These are phyloP conservation scores for Pteromalus puparum DNA, from an alignment of 1,140 invertebrate species.

Conservation along the genomic window DNA sequence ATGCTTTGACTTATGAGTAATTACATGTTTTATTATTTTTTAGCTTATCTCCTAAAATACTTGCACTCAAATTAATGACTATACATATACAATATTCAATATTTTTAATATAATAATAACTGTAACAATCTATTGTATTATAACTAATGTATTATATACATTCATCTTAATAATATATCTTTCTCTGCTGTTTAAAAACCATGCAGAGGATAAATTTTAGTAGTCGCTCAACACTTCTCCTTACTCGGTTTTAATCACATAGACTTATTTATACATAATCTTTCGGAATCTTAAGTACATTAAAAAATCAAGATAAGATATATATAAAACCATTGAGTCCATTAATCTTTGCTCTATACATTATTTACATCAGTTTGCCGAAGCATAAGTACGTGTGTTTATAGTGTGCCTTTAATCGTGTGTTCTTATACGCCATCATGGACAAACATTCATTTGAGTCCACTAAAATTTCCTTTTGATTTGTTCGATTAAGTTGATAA, in stretches of 20 bases:
- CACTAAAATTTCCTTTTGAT: conserved; percentile 12
- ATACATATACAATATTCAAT: conserved; percentile 66
- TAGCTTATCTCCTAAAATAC: conserved; percentile 71
- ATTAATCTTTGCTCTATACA: conserved; percentile 49
- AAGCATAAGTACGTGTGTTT: conserved; percentile 26
- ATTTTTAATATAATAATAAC: conserved; percentile 54
- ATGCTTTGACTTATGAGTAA: conserved; percentile 45
- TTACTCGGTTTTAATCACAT: conserved; percentile 25
- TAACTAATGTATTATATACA: conserved; percentile 71
- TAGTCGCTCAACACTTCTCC: conserved; percentile 21
- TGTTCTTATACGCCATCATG: conserved; percentile 32
- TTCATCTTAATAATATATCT: conserved; percentile 58
- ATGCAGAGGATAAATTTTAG: conserved; percentile 26
- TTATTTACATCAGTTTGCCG: conserved; percentile 51
- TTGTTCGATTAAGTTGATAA: background rate
- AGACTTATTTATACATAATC: conserved; percentile 48
- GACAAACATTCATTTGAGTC: background rate
- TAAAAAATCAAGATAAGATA: conserved; percentile 47
- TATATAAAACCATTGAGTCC: conserved; percentile 34
- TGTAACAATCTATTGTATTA: conserved; percentile 68
- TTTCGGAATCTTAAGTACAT: conserved; percentile 24
- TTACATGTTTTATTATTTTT: conserved; percentile 62
- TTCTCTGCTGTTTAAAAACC: conserved; percentile 24
- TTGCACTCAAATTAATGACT: conserved; percentile 67
- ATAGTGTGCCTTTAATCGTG: conserved; percentile 25